A percentile compares a stretch with the other conserved stretches of the same genome.
Evolutionary conservation across 2,888 invertebrate genomes (phyloP).

Genomic region (Drosophila vallismaia): DNA sequence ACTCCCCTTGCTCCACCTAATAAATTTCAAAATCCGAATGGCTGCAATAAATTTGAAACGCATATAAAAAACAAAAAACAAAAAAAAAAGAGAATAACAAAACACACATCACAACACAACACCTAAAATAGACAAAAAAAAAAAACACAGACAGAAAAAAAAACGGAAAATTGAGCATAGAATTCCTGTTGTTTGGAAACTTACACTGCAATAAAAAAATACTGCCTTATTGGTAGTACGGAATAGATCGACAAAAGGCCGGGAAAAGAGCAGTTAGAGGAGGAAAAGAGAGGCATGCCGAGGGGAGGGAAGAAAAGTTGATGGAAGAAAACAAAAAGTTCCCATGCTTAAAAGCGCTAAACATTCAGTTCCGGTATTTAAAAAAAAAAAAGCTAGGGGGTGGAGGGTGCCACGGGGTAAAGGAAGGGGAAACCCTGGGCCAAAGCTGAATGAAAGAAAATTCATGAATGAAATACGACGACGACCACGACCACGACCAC

Average conservation of each 20-base stretch:
- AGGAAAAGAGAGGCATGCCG: constrained; percentile 20
- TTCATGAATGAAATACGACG: constrained; percentile 78
- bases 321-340: constrained; percentile 75
- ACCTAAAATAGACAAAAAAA: constrained; percentile 66
- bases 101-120: constrained; percentile 54
- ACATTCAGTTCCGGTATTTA: constrained; percentile 82
- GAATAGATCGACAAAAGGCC: constrained; percentile 39
- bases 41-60: constrained; percentile 73
- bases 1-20: constrained; percentile 29
- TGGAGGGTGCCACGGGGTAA: not conserved
- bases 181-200: constrained; percentile 60
- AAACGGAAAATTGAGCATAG: constrained; percentile 33
- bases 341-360: constrained; percentile 81
- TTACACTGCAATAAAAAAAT: constrained; percentile 43
- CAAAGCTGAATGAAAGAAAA: constrained; percentile 76
- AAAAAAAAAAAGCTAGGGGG: too few species aligned
- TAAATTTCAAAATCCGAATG: constrained; percentile 69
- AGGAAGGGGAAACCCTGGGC: constrained; percentile 16
- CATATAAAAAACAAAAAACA: constrained; percentile 49
- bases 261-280: constrained; percentile 20
- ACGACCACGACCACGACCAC: constrained; percentile 31
- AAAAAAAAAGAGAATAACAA: constrained; percentile 25
- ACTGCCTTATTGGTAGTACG: constrained; percentile 45
- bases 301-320: constrained; percentile 21
- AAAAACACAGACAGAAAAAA: constrained; percentile 20